A percentile compares a stretch with the other conserved stretches of the same genome.
Evolutionary conservation across 2,888 invertebrate species (phyloP).

Genomic region (Troilus luridus): DNA sequence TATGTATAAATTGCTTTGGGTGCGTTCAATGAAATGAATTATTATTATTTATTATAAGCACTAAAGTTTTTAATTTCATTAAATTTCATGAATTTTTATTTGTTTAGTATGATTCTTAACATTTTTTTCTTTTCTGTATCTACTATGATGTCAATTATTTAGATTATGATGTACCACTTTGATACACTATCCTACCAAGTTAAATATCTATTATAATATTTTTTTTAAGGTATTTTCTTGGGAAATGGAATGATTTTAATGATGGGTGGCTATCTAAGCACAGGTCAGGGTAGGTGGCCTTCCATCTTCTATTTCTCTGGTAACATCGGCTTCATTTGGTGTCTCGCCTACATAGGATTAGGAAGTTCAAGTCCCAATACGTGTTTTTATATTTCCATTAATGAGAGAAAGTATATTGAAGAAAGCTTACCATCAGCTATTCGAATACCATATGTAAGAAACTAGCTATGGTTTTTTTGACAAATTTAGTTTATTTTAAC

Average conservation of each 20-base stretch:
- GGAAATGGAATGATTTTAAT: neutral
- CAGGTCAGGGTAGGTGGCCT: conserved; percentile 78
- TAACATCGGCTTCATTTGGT: conserved; percentile 75
- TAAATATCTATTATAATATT: no score
- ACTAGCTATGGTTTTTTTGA: neutral
- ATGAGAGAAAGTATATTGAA: conserved; percentile 79
- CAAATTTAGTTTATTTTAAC: no score
- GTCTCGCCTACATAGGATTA: conserved; percentile 74
- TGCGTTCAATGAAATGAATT: no score
- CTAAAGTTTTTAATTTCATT: no score
- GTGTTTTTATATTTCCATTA: conserved; percentile 73
- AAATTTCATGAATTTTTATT: no score
- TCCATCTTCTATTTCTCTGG: conserved; percentile 84
- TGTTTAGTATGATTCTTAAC: no score
- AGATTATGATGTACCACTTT: no score
- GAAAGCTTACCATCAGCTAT: conserved; percentile 62
- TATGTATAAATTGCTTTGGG: no score
- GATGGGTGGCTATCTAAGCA: neutral
- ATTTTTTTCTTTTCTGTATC: no score
- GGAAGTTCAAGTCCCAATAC: conserved; percentile 78
- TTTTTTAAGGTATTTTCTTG: neutral
- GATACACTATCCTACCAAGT: no score
- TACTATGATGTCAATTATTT: no score
- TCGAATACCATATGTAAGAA: neutral
- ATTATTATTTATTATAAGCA: no score